Evolutionary conservation across 1,140 invertebrate genomes (phyloP).

Genomic region (Scaptomyza graminum): DNA sequence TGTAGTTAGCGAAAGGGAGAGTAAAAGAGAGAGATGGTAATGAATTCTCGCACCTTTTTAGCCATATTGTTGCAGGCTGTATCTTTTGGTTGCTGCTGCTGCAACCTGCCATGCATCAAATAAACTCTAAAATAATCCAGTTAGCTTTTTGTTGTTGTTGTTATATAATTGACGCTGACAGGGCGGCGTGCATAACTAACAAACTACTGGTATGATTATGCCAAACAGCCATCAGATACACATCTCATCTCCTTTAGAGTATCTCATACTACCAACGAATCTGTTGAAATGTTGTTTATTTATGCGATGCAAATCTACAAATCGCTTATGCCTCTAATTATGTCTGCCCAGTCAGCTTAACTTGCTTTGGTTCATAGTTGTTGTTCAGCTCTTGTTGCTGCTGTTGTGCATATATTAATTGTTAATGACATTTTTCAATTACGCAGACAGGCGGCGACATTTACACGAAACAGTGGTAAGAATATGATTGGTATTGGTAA

Average conservation of each 20-base stretch:
- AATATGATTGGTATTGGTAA: neutral
- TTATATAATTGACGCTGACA: slow-evolving; percentile 76
- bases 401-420: slow-evolving; percentile 53
- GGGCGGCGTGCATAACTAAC: slow-evolving; percentile 42
- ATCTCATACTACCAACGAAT: neutral
- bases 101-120: slow-evolving; percentile 65
- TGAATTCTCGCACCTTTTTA: slow-evolving; percentile 71
- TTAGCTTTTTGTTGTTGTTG: slow-evolving; percentile 42
- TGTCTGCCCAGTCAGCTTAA: slow-evolving; percentile 37
- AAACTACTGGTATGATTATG: slow-evolving; percentile 36
- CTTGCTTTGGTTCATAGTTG: slow-evolving; percentile 5
- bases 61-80: slow-evolving; percentile 60
- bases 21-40: slow-evolving; percentile 26
- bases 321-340: slow-evolving; percentile 53
- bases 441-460: slow-evolving; percentile 71
- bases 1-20: slow-evolving; percentile 8
- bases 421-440: slow-evolving; percentile 78
- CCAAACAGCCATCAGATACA: slow-evolving; percentile 11
- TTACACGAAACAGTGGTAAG: slow-evolving; percentile 58
- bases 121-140: slow-evolving; percentile 73
- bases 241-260: neutral
- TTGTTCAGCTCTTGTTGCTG: neutral
- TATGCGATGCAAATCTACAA: slow-evolving; percentile 46
- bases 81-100: slow-evolving; percentile 4
- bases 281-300: slow-evolving; percentile 56